Evolutionary conservation across 2,797 vertebrate species (phyloP).

Genomic region (Rhyacichthys aspro): DNA sequence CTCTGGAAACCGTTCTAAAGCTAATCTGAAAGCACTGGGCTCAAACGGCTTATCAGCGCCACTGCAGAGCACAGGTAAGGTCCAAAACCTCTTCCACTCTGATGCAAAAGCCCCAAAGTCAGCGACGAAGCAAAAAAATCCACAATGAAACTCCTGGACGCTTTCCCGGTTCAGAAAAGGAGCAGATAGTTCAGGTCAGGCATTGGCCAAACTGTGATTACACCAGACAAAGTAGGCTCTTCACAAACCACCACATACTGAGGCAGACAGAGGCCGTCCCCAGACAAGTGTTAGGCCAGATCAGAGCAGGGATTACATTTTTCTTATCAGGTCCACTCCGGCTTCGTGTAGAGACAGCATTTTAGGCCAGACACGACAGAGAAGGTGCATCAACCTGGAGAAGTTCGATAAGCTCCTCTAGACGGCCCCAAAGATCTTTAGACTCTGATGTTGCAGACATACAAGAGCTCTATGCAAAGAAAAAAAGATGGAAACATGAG

Average conservation of each 20-base stretch:
- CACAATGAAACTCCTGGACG: conserved; percentile 1
- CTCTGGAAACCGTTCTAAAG: conserved; percentile 16
- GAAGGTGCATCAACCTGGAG: neutral
- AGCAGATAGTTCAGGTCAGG: neutral
- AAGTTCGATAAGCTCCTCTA: conserved; percentile 5
- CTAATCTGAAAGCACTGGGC: conserved; percentile 12
- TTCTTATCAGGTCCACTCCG: conserved; percentile 13
- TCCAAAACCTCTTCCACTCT: conserved; percentile 18
- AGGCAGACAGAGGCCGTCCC: neutral
- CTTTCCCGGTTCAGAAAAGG: conserved; percentile 8
- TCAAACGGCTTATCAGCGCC: conserved; percentile 24
- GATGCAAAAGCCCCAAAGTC: conserved; percentile 23
- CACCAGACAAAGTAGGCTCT: neutral
- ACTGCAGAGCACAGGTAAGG: conserved; percentile 31
- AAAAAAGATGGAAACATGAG: too few relatives aligned
- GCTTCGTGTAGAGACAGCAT: neutral
- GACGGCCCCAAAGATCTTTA: neutral
- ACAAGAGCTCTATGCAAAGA: conserved; percentile 15
- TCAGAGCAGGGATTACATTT: conserved; percentile 2
- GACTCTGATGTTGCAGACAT: neutral
- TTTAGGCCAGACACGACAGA: conserved; percentile 1
- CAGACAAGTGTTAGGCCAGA: conserved; percentile 22
- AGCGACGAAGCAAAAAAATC: conserved; percentile 4
- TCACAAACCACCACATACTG: neutral
- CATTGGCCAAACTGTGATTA: neutral